Evolutionary conservation across 2,113 vertebrate species (phyloP).

Genomic region (Rhinichthys klamathensis): DNA sequence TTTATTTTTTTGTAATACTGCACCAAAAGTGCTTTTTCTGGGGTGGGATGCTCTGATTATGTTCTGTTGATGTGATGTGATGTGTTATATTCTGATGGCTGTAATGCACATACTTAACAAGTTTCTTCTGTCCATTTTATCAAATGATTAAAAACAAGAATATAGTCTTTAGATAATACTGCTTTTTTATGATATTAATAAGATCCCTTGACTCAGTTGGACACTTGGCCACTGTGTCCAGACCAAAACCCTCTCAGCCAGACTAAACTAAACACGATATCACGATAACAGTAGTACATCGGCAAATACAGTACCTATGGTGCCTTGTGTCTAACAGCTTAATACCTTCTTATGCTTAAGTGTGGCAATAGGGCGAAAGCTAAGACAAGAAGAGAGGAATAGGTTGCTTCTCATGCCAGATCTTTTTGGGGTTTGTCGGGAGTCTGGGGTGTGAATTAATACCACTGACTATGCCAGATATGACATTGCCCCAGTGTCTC

Average conservation of each 20-base stretch:
- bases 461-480: constrained; percentile 55
- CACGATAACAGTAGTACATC: not conserved
- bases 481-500: constrained; percentile 60
- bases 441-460: constrained; percentile 65
- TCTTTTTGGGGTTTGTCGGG: constrained; percentile 66
- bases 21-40: not conserved
- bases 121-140: not conserved
- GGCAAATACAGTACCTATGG: constrained; percentile 22
- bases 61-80: not conserved
- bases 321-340: constrained; percentile 54
- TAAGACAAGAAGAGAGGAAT: constrained; percentile 34
- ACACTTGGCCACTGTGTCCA: not conserved
- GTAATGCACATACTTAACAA: not conserved
- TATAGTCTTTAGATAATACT: not conserved
- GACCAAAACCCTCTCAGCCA: not conserved
- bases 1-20: not conserved
- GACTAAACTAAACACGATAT: not conserved
- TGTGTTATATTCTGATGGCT: not conserved
- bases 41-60: not conserved
- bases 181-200: not conserved
- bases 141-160: not conserved
- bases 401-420: constrained; percentile 48
- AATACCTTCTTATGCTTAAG: constrained; percentile 45
- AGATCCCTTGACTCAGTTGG: constrained; percentile 18
- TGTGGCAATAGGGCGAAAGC: constrained; percentile 7